phyloP scores from a whole-genome alignment of 2,888 invertebrate species.

The Pollenia labialis region DNA sequence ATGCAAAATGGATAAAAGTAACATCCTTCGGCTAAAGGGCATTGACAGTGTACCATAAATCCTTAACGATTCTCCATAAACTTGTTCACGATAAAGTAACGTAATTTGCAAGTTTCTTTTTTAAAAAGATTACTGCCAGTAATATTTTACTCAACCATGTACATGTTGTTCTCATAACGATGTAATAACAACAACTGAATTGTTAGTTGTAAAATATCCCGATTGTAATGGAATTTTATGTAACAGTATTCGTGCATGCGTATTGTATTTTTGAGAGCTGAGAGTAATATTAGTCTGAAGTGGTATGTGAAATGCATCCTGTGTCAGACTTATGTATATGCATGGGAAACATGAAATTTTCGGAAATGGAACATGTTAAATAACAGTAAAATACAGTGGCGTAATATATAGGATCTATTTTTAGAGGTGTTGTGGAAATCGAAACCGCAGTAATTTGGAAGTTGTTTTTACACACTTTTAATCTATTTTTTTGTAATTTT shows the following conservation, averaged over 20 bases:
- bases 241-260: constrained; percentile 48
- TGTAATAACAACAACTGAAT: constrained; percentile 54
- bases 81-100: constrained; percentile 6
- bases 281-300: neutral
- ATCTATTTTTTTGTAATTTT: no score
- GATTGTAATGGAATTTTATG: constrained; percentile 54
- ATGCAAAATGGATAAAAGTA: neutral
- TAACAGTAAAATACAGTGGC: constrained; percentile 47
- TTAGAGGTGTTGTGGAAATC: no score
- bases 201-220: neutral
- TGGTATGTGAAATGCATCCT: constrained; percentile 12
- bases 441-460: no score
- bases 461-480: no score
- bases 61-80: neutral
- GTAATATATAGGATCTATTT: neutral
- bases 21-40: constrained; percentile 44
- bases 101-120: constrained; percentile 14
- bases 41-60: constrained; percentile 61
- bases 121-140: neutral
- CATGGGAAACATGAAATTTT: neutral
- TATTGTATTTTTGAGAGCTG: neutral
- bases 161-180: constrained; percentile 49
- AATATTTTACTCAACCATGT: neutral
- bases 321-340: neutral
- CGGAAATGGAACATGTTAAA: constrained; percentile 35